Percentiles rank a stretch among this genome's conserved stretches.
Conservation (phyloP, 2,797 vertebrate species). For the Acanthiza pusilla region DNA sequence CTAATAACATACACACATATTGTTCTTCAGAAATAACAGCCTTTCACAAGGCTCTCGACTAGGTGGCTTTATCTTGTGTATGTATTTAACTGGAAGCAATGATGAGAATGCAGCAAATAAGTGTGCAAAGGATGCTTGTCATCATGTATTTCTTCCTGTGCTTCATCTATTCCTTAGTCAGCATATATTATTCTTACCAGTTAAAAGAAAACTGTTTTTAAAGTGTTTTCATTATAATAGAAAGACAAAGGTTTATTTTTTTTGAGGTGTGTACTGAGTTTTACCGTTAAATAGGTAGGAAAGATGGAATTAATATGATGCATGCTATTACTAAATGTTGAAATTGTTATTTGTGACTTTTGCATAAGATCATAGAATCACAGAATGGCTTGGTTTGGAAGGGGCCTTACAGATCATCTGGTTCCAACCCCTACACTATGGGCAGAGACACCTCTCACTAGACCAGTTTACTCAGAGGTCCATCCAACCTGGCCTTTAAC, state of each 20-base stretch:
- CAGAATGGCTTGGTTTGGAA: neutral
- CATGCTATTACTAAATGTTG: neutral
- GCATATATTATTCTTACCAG: neutral
- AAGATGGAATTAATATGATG: neutral
- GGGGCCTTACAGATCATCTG: too few species aligned
- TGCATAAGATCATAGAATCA: neutral
- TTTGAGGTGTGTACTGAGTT: neutral
- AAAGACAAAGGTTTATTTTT: neutral
- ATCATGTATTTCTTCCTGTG: neutral
- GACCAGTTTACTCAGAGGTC: neutral
- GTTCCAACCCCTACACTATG: neutral
- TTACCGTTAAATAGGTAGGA: neutral
- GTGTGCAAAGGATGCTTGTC: neutral
- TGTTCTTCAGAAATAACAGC: neutral
- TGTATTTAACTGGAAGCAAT: neutral
- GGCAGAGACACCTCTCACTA: neutral
- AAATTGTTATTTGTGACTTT: neutral
- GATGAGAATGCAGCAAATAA: neutral
- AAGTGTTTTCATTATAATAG: neutral
- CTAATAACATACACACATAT: neutral
- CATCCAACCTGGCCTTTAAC: neutral
- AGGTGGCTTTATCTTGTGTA: neutral
- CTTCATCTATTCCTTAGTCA: neutral
- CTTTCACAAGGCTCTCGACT: neutral
- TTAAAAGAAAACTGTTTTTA: neutral